Conservation (phyloP, 2,113 vertebrate species). For the Zosterops pallidus region DNA sequence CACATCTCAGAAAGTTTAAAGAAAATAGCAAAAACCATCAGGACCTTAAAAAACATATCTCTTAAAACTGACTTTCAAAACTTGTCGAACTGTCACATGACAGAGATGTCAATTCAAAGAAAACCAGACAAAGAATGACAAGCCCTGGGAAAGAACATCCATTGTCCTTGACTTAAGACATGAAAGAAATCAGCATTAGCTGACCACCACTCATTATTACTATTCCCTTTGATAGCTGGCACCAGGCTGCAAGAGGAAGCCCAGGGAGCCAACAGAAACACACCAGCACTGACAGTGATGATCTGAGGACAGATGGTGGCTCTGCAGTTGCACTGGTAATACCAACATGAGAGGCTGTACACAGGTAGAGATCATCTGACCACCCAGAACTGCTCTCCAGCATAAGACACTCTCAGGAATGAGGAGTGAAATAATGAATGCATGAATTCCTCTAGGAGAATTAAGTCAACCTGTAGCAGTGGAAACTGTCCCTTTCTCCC, state of each 20-base stretch:
- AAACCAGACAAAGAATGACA: background rate
- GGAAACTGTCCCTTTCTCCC: background rate
- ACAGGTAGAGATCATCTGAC: background rate
- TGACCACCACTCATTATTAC: background rate
- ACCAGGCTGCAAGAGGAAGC: background rate
- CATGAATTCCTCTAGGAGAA: background rate
- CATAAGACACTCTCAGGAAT: background rate
- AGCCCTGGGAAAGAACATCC: fast-evolving
- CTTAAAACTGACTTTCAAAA: background rate
- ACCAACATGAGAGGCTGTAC: background rate
- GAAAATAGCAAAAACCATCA: background rate
- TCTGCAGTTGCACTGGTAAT: background rate
- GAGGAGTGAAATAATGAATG: background rate
- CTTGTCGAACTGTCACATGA: background rate
- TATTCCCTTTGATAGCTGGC: background rate
- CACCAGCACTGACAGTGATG: fast-evolving
- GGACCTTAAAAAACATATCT: background rate
- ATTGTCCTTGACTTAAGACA: background rate
- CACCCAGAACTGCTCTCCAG: background rate
- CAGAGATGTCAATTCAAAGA: background rate
- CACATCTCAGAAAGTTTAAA: background rate
- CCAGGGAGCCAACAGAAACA: background rate
- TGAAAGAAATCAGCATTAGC: background rate
- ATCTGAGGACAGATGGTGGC: background rate
- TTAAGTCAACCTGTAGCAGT: background rate